Evolutionary conservation across 2,113 vertebrate genomes (phyloP), one percentile per base, ranked within the genome.

Genomic region (Nothocercus julius): DNA sequence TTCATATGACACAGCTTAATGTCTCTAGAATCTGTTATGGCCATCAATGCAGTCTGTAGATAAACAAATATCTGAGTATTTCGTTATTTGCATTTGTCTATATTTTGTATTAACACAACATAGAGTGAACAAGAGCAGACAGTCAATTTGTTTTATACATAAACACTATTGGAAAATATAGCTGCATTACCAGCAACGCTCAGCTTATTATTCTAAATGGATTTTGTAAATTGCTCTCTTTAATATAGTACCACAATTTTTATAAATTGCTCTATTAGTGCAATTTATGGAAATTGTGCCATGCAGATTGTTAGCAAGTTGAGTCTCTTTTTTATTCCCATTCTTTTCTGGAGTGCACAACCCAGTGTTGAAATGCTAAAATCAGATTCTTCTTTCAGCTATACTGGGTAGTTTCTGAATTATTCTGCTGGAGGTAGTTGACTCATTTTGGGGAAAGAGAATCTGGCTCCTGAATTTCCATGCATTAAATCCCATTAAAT

Each of bases 261-360:
- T 95, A 97, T 95, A 96, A 95, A 95, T 96, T 96, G 88, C 70
- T 88, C 88, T 96, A 96, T 97, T 96, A 97, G 40, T 68, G 90
- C 76, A 93, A 96, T 97, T 96, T 96, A 96, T 96, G 93, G 85
- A 96, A 95, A 96, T 90, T 70, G 63, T 95, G 79, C 87, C 78
- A 74, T 67, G 79, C 45, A 91, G 64, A 91, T 74, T 96, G 78
- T 95, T 95, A 82, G 90, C 84, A 97, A 97, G 95, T 92, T 58
- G 69, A 89, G 51, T 70, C 80, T 77, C 3, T 94, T 96, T 97
- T 85, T 79, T 81, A 74, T 83, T 92, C 64, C n/a, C 40, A 84
- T 90, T 96, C 84, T 86, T 81, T 32, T 93, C 70, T 90, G 84
- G 13, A 90, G n/a, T 47, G 63, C n/a, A 81, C 21, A 96, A 70